A percentile compares a stretch with the other conserved stretches of the same genome.
Conservation (phyloP, 1,140 invertebrate species). For the Heterodera schachtii region DNA sequence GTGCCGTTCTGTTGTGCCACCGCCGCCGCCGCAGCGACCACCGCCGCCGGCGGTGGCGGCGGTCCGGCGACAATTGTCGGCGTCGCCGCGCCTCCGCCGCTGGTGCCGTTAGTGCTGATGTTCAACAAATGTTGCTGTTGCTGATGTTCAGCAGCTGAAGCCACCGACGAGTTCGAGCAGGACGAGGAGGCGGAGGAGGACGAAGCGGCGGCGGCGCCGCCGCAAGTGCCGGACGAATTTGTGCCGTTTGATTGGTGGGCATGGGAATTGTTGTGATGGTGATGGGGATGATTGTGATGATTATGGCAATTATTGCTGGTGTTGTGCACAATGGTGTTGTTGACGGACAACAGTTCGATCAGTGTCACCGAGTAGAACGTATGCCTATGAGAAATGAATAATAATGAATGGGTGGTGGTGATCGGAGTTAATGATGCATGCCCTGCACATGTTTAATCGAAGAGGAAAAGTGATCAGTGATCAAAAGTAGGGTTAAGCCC, state of each 20-base stretch:
- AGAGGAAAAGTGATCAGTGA: too few relatives aligned
- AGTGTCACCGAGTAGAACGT: constrained; percentile 28
- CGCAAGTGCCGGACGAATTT: not conserved
- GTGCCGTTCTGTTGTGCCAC: too few relatives aligned
- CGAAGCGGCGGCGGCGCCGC: not conserved
- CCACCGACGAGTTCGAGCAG: not conserved
- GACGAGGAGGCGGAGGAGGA: not conserved
- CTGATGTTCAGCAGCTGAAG: not conserved
- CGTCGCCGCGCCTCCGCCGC: too few relatives aligned
- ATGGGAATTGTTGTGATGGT: constrained; percentile 4
- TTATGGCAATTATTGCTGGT: not conserved
- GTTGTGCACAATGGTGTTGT: constrained; percentile 11
- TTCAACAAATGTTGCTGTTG: not conserved
- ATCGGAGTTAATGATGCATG: too few relatives aligned
- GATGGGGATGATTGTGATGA: not conserved
- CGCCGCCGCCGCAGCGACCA: too few relatives aligned
- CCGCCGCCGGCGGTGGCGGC: too few relatives aligned
- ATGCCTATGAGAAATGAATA: not conserved
- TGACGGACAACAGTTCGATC: constrained; percentile 20
- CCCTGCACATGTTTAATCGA: too few relatives aligned
- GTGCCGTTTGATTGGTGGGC: not conserved
- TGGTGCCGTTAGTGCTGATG: not conserved
- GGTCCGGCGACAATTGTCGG: too few relatives aligned
- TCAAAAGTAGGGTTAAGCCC: too few relatives aligned
- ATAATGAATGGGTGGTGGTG: too few relatives aligned